These are phyloP conservation scores for Drosophila azteca DNA, from an alignment of 1,140 invertebrate species.

Conservation along the genomic window DNA sequence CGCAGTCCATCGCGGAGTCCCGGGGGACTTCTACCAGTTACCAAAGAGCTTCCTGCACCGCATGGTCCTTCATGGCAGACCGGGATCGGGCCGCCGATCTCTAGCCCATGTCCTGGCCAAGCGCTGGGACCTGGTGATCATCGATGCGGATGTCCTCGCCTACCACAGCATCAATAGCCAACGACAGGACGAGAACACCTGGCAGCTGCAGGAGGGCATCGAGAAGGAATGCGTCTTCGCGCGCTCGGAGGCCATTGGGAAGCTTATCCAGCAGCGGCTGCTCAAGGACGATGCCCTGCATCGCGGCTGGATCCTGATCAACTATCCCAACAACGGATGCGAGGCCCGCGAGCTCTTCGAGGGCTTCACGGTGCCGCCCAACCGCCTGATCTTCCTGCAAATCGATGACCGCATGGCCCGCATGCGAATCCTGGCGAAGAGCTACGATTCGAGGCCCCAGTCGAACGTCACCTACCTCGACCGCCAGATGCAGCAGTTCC, in stretches of 20 bases:
- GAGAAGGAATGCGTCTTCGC: slow-evolving; percentile 38
- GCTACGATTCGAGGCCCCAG: slow-evolving; percentile 55
- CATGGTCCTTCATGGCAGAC: slow-evolving; percentile 66
- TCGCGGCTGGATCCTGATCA: slow-evolving; percentile 71
- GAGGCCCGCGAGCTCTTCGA: slow-evolving; percentile 73
- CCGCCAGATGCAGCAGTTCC: slow-evolving; percentile 71
- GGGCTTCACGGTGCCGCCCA: slow-evolving; percentile 66
- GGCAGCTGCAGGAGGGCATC: slow-evolving; percentile 52
- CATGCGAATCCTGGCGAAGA: slow-evolving; percentile 48
- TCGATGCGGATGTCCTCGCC: slow-evolving; percentile 69
- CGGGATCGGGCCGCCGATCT: slow-evolving; percentile 66
- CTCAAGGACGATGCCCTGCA: slow-evolving; percentile 63
- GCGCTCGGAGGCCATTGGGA: slow-evolving; percentile 59
- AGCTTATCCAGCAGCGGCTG: slow-evolving; percentile 55
- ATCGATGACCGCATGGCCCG: slow-evolving; percentile 63
- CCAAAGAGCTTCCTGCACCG: slow-evolving; percentile 60
- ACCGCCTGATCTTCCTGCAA: slow-evolving; percentile 66
- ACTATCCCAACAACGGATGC: slow-evolving; percentile 69
- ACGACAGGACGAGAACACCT: slow-evolving; percentile 14
- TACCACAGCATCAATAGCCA: slow-evolving; percentile 59
- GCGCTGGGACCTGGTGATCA: slow-evolving; percentile 67
- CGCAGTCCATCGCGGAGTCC: slow-evolving; percentile 47
- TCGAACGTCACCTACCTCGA: slow-evolving; percentile 56
- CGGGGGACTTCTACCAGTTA: slow-evolving; percentile 59
- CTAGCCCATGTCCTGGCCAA: slow-evolving; percentile 57